Conservation (phyloP, 2,888 invertebrate species). For the Latrodectus elegans region DNA sequence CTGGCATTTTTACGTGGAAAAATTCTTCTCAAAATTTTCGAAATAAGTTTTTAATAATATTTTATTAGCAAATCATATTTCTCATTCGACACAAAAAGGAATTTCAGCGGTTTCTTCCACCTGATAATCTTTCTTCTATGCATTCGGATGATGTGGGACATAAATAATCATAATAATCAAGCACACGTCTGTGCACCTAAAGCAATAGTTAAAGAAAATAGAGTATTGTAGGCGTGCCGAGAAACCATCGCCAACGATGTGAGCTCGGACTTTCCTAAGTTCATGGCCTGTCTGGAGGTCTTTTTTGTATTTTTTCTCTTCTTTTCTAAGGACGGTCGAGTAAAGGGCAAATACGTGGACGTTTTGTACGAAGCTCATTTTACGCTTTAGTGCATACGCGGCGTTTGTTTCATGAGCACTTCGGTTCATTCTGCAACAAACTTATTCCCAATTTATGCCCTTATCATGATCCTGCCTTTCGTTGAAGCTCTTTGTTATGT, state of each 20-base stretch:
- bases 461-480: not conserved
- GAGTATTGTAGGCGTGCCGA: conserved; percentile 37
- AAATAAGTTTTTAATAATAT: too few species aligned
- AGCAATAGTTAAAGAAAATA: not conserved
- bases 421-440: not conserved
- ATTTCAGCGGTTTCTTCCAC: too few species aligned
- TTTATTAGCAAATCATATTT: too few species aligned
- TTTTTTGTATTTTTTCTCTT: conserved; percentile 21
- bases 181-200: not conserved
- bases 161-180: too few species aligned
- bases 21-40: too few species aligned
- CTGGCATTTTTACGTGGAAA: too few species aligned
- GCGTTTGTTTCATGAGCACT: not conserved
- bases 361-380: conserved; percentile 9
- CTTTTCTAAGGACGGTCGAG: conserved; percentile 42
- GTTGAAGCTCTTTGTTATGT: too few species aligned
- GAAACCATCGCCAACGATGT: conserved; percentile 28
- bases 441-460: not conserved
- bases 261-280: conserved; percentile 24
- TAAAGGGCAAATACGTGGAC: conserved; percentile 49
- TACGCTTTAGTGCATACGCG: not conserved
- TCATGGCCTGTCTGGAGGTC: conserved; percentile 58
- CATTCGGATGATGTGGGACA: too few species aligned
- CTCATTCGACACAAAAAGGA: too few species aligned
- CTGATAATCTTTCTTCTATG: too few species aligned